phyloP scores from a whole-genome alignment of 2,888 invertebrate species.

The Agriotes lineatus region DNA sequence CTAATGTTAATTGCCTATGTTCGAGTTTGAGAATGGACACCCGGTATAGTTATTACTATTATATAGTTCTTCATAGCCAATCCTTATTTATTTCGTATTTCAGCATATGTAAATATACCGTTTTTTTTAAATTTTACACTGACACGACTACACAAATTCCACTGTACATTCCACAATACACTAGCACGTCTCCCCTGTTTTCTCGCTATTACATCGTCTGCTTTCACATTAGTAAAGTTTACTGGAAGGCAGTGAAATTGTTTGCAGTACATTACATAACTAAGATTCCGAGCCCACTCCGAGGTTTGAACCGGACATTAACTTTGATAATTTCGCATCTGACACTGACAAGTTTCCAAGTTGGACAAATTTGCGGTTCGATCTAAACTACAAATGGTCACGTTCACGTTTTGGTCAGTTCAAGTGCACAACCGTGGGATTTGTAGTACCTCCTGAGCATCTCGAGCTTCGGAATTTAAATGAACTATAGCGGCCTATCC shows the following conservation, averaged over 20 bases:
- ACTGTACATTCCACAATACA: neutral
- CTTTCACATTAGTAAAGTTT: conserved; percentile 7
- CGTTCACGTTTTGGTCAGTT: conserved; percentile 3
- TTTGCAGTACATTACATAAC: conserved; percentile 17
- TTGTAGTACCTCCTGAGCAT: too few species aligned
- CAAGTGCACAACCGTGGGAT: neutral
- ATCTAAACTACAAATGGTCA: neutral
- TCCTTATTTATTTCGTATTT: too few species aligned
- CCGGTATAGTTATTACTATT: too few species aligned
- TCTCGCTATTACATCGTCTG: neutral
- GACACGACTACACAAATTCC: too few species aligned
- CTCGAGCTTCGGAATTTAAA: too few species aligned
- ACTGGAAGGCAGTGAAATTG: conserved; percentile 5
- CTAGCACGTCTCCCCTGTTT: neutral
- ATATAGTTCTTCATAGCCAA: too few species aligned
- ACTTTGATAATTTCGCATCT: conserved; percentile 28
- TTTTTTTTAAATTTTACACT: too few species aligned
- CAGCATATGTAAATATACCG: too few species aligned
- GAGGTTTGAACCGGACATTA: conserved; percentile 20
- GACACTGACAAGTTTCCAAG: conserved; percentile 21
- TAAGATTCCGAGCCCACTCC: conserved; percentile 25
- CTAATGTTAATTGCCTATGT: too few species aligned
- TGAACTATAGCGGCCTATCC: too few species aligned
- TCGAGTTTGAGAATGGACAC: too few species aligned
- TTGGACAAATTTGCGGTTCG: conserved; percentile 17